These are phyloP conservation scores for Sinonovacula constricta DNA, from an alignment of 1,140 invertebrate species.

Conservation along the genomic window DNA sequence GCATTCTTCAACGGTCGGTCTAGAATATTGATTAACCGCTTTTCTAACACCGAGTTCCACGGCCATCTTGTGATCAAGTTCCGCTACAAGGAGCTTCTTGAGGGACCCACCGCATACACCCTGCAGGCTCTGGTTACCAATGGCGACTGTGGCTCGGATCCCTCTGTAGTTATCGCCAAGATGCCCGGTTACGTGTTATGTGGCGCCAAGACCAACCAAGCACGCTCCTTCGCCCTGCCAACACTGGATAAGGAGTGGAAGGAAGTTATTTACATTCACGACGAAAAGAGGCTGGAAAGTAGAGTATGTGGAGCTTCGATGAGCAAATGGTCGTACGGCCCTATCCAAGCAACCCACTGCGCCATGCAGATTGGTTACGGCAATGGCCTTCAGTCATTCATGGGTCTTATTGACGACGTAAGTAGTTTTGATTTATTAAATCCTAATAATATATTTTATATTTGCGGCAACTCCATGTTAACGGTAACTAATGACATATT, in stretches of 20 bases:
- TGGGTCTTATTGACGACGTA: conserved; percentile 40
- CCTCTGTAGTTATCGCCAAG: conserved; percentile 59
- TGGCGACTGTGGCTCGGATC: conserved; percentile 62
- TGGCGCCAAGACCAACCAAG: conserved; percentile 24
- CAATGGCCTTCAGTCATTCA: conserved; percentile 15
- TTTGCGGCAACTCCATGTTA: no score
- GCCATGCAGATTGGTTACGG: conserved; percentile 44
- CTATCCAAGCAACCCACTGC: conserved; percentile 25
- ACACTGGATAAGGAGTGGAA: conserved; percentile 42
- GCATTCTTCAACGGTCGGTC: conserved; percentile 48
- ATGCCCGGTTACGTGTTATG: conserved; percentile 35
- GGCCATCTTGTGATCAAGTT: conserved; percentile 57
- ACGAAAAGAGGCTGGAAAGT: conserved; percentile 30
- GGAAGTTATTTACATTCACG: conserved; percentile 35
- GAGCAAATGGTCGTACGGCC: conserved; percentile 25
- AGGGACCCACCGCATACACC: conserved; percentile 7
- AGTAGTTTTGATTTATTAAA: no score
- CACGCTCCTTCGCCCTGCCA: conserved; percentile 32
- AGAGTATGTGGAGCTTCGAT: conserved; percentile 40
- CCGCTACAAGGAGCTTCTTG: conserved; percentile 54
- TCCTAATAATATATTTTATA: neutral
- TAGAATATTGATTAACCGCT: conserved; percentile 58
- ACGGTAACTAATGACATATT: no score
- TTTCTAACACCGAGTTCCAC: conserved; percentile 58
- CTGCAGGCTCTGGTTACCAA: conserved; percentile 63